A percentile compares a stretch with the other conserved stretches of the same genome.
Conservation (phyloP, 2,888 invertebrate species). For the Drosophila testacea region DNA sequence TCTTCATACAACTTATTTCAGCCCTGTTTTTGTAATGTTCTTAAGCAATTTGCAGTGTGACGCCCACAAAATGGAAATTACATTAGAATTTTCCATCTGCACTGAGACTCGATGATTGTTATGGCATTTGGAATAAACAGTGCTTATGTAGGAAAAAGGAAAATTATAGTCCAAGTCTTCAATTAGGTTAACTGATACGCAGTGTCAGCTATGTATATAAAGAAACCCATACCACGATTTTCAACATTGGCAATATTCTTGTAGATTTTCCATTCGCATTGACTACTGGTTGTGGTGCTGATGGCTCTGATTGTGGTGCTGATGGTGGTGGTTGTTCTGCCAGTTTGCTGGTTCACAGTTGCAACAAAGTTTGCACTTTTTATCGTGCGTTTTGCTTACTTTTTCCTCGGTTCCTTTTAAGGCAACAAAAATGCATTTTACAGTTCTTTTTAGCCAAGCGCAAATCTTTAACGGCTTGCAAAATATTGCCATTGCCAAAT, state of each 20-base stretch:
- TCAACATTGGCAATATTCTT: constrained; percentile 10
- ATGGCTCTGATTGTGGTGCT: constrained; percentile 1
- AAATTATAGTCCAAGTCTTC: constrained; percentile 37
- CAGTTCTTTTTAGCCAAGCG: constrained; percentile 50
- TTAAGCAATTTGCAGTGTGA: constrained; percentile 14
- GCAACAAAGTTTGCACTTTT: constrained; percentile 68
- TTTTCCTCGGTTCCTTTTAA: constrained; percentile 70
- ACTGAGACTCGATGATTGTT: constrained; percentile 28
- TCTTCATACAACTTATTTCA: background rate
- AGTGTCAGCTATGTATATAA: constrained; percentile 32
- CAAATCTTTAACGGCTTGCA: constrained; percentile 75
- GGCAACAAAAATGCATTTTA: constrained; percentile 74
- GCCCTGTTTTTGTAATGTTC: constrained; percentile 7
- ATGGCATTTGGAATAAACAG: constrained; percentile 25
- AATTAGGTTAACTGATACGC: constrained; percentile 37
- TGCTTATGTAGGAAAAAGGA: constrained; percentile 35
- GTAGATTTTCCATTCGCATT: constrained; percentile 9
- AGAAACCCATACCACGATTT: constrained; percentile 23
- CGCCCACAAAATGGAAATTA: constrained; percentile 26
- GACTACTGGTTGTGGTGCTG: background rate
- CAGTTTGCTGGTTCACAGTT: constrained; percentile 18
- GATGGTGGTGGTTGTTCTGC: background rate
- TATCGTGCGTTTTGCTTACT: constrained; percentile 71
- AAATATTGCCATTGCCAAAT: constrained; percentile 75
- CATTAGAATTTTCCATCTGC: constrained; percentile 30